Evolutionary conservation across 2,797 vertebrate species (phyloP), one percentile per base, ranked within the genome.

Genomic region (Presbytis comata): DNA sequence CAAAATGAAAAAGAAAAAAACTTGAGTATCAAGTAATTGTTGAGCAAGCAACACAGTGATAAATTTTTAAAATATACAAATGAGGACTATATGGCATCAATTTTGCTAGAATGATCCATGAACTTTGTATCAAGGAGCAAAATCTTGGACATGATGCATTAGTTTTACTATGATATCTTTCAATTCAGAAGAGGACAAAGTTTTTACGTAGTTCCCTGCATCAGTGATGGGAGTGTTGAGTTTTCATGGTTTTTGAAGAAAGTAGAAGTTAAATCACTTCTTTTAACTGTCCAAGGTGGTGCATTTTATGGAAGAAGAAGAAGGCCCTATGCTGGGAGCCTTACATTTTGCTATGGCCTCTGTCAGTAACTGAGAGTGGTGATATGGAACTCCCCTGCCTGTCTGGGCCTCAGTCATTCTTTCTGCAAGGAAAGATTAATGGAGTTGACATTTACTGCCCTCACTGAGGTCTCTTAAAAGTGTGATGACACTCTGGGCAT

Each of bases 231-330:
- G 46, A 86, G 6, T 76, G 33, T 76, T 0, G 3, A 79, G 16
- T 46, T 85, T 59, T 84, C 70, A 19, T 93, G 30, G 95, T 97
- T 85, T 94, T 36, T 85, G 39, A 61, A 70, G 92, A 95, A 94
- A 67, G 14, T 13, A 26, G 14, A 57, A 28, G 39, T 11, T 91
- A 61, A 90, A 81, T 81, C 36, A 24, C 3, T 91, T 82, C 48
- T 93, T 86, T 55, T n/a, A 24, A 61, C 46, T 22, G 3, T 78
- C 33, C 9, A 64, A 28, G 5, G 6, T 78, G 10, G 33, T 33
- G 24, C 24, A 82, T 82, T 85, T 74, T 78, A 41, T 41, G 41
- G 59, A 57, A 92, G 70, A 92, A 70, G 57, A 78, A 48, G 14
- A 0, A 41, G 7, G 36, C 39, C 41, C 14, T 33, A 0, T 36